phyloP scores from a whole-genome alignment of 2,797 vertebrate species.

The Aldrovandia affinis region DNA sequence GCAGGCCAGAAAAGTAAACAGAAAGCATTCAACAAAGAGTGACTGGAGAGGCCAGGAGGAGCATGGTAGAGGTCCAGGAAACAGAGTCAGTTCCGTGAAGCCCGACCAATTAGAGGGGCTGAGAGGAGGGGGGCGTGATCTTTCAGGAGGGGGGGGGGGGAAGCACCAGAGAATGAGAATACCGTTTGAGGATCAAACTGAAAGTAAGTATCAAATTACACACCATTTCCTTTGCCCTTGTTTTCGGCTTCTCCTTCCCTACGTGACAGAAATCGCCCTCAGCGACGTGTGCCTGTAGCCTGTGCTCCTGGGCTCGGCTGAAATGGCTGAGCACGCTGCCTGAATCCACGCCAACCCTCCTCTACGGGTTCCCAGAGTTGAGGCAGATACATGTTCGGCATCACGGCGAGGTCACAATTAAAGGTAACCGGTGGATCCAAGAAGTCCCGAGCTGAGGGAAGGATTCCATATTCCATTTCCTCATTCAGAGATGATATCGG shows the following conservation, averaged over 20 bases:
- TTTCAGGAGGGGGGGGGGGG: slow-evolving; percentile 56
- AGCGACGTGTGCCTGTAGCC: background rate
- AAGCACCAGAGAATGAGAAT: slow-evolving; percentile 54
- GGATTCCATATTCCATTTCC: background rate
- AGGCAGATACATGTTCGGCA: background rate
- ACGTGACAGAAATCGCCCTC: slow-evolving; percentile 10
- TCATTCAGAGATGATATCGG: background rate
- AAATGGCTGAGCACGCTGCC: background rate
- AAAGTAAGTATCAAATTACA: slow-evolving; percentile 75
- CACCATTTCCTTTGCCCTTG: slow-evolving; percentile 21
- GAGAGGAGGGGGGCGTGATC: slow-evolving; percentile 58
- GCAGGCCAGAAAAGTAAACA: slow-evolving; percentile 46
- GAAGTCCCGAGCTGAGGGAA: background rate
- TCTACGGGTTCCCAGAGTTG: background rate
- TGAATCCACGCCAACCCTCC: background rate
- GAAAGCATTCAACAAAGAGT: slow-evolving; percentile 55
- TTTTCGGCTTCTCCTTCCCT: slow-evolving; percentile 27
- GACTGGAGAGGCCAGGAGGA: slow-evolving; percentile 49
- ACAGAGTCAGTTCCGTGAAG: slow-evolving; percentile 47
- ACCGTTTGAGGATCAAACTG: slow-evolving; percentile 53
- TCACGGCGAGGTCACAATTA: background rate
- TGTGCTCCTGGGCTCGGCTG: background rate
- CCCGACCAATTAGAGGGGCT: slow-evolving; percentile 62
- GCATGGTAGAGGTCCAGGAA: slow-evolving; percentile 69
- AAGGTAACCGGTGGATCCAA: background rate